A percentile compares a stretch with the other conserved stretches of the same genome.
Conservation (phyloP, 1,140 invertebrate species). For the Drosophila equinoxialis region DNA sequence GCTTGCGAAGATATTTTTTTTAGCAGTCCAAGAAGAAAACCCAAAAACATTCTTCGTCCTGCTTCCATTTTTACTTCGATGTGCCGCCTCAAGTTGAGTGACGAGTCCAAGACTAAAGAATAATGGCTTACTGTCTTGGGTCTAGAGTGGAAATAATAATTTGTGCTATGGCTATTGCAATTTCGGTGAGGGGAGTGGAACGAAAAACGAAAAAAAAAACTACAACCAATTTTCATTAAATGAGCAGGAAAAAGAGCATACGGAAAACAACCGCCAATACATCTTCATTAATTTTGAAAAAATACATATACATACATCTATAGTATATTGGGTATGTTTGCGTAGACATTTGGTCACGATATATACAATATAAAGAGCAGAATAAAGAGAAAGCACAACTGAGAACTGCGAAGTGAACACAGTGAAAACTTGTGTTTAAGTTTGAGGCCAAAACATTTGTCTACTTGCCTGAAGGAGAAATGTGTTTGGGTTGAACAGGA, state of each 20-base stretch:
- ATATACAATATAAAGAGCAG: background rate
- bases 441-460: conserved; percentile 56
- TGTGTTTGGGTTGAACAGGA: conserved; percentile 28
- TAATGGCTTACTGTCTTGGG: conserved; percentile 56
- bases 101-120: conserved; percentile 51
- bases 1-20: background rate
- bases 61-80: background rate
- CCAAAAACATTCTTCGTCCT: conserved; percentile 3
- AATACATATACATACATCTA: conserved; percentile 44
- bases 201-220: conserved; percentile 29
- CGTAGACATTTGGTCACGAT: conserved; percentile 56
- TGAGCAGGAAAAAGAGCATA: conserved; percentile 26
- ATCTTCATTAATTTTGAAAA: conserved; percentile 75
- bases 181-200: conserved; percentile 17
- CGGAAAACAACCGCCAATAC: conserved; percentile 56
- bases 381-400: conserved; percentile 3
- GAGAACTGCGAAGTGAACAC: conserved; percentile 4
- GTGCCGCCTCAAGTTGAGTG: conserved; percentile 36
- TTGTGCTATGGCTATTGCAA: conserved; percentile 58
- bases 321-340: conserved; percentile 54
- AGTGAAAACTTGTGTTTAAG: conserved; percentile 64
- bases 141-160: conserved; percentile 69
- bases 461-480: conserved; percentile 48
- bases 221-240: conserved; percentile 62
- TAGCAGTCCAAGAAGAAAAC: conserved; percentile 6